Conservation (phyloP, 2,888 invertebrate genomes). For the Icerya purchasi region DNA sequence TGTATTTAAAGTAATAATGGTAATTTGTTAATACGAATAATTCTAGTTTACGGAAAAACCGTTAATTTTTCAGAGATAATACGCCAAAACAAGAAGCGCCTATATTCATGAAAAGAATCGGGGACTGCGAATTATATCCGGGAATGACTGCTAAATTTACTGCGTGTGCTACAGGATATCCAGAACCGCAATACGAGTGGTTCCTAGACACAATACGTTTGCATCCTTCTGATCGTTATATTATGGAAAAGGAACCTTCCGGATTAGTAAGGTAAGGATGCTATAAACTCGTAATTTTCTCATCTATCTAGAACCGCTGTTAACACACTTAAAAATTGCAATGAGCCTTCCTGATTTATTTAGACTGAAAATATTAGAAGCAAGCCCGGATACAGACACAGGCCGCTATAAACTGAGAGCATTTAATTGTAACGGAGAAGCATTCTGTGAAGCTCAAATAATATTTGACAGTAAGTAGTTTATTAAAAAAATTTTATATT, state of each 20-base stretch:
- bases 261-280: conserved; percentile 41
- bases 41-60: not conserved
- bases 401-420: conserved; percentile 67
- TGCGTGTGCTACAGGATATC: conserved; percentile 70
- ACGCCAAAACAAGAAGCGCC: conserved; percentile 61
- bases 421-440: conserved; percentile 66
- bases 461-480: conserved; percentile 49
- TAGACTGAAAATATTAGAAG: conserved; percentile 27
- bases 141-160: conserved; percentile 82
- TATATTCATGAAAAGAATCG: conserved; percentile 69
- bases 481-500: too few relatives aligned
- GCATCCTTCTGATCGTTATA: conserved; percentile 59
- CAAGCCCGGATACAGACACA: conserved; percentile 50
- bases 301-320: too few relatives aligned
- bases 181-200: conserved; percentile 75
- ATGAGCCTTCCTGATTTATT: too few relatives aligned
- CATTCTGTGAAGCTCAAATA: conserved; percentile 53
- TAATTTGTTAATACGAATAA: too few relatives aligned
- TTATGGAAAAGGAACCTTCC: conserved; percentile 60
- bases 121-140: conserved; percentile 65
- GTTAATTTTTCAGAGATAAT: conserved; percentile 34
- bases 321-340: too few relatives aligned
- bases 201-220: conserved; percentile 57
- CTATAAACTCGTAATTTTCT: too few relatives aligned
- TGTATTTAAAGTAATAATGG: conserved; percentile 8